phyloP scores from a whole-genome alignment of 1,140 invertebrate species.

The Drosophila erecta region DNA sequence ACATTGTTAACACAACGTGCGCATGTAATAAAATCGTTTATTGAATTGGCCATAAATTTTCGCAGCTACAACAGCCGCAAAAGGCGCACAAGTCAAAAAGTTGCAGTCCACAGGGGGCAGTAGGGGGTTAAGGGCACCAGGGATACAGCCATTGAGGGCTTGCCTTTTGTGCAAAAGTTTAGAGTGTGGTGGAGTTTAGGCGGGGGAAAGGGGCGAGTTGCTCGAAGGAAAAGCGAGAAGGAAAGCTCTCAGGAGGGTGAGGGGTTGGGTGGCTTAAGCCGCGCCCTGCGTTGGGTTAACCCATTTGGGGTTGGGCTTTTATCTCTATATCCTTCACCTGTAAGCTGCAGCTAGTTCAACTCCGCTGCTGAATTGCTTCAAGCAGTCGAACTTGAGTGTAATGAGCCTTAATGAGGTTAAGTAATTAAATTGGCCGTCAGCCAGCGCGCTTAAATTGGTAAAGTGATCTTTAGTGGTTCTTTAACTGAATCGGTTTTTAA shows the following conservation, averaged over 20 bases:
- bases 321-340: conserved; percentile 34
- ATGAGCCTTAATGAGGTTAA: conserved; percentile 28
- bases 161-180: conserved; percentile 58
- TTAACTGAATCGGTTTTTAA: not conserved
- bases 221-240: not conserved
- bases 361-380: conserved; percentile 3
- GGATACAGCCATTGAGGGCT: conserved; percentile 12
- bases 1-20: conserved; percentile 81
- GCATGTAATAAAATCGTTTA: conserved; percentile 84
- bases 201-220: not conserved
- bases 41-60: conserved; percentile 84
- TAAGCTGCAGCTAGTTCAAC: conserved; percentile 33
- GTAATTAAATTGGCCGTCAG: conserved; percentile 35
- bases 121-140: not conserved
- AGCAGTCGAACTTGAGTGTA: conserved; percentile 21
- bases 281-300: conserved; percentile 3
- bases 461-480: not conserved
- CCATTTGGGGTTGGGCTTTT: conserved; percentile 3
- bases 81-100: conserved; percentile 74
- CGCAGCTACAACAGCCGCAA: conserved; percentile 69
- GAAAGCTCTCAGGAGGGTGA: not conserved
- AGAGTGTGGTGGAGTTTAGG: conserved; percentile 15
- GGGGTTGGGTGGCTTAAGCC: conserved; percentile 6
- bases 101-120: conserved; percentile 53
- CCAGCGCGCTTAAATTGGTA: conserved; percentile 2